These are phyloP conservation scores for Lasiurus cinereus DNA, from an alignment of 2,113 vertebrate genomes.

Conservation along the genomic window DNA sequence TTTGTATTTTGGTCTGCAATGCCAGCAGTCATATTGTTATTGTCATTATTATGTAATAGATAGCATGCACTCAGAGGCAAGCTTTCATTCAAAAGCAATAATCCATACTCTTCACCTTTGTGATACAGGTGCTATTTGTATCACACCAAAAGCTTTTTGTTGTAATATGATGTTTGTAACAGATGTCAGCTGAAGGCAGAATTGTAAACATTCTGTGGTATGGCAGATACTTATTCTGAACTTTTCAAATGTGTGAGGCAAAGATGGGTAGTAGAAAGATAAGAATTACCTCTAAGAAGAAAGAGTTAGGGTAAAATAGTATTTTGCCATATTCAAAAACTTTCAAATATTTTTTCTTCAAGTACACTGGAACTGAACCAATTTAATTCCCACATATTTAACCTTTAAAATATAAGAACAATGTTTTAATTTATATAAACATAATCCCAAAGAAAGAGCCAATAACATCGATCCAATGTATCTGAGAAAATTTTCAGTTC, in stretches of 20 bases:
- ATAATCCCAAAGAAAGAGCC: slow-evolving; percentile 27
- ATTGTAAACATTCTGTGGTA: slow-evolving; percentile 8
- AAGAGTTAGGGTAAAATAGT: neutral
- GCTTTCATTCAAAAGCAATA: slow-evolving; percentile 50
- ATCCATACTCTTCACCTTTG: neutral
- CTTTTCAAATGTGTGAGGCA: neutral
- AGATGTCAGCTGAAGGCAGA: slow-evolving; percentile 27
- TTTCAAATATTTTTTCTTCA: neutral
- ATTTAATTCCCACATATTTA: neutral
- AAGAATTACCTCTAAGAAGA: neutral
- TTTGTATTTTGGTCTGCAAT: slow-evolving; percentile 50
- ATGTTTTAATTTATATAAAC: slow-evolving; percentile 36
- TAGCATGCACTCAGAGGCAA: slow-evolving; percentile 54
- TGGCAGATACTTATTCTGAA: neutral
- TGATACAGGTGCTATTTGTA: neutral
- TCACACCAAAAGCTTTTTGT: slow-evolving; percentile 18
- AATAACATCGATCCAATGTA: neutral
- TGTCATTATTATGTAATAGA: slow-evolving; percentile 39
- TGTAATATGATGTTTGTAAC: slow-evolving; percentile 32
- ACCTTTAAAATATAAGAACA: slow-evolving; percentile 21
- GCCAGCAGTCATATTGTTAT: slow-evolving; percentile 30
- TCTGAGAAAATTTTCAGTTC: slow-evolving; percentile 46
- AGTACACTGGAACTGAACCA: neutral
- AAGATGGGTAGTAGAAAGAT: neutral
- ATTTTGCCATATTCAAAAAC: slow-evolving; percentile 49